phyloP scores from a whole-genome alignment of 2,888 invertebrate species.

The Drosophila leonis region DNA sequence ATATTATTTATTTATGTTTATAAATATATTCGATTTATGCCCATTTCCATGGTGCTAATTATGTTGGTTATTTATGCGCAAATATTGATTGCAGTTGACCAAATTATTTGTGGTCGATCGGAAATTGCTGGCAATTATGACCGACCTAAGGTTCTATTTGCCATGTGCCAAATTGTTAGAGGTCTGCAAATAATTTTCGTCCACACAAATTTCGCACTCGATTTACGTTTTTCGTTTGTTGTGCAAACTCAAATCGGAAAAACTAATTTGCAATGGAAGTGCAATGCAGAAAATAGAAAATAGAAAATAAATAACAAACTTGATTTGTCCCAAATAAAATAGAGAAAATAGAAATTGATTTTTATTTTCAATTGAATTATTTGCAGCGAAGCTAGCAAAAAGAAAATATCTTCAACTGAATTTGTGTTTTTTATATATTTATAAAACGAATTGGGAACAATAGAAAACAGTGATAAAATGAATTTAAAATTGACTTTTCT shows the following conservation, averaged over 20 bases:
- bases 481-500: too few species aligned
- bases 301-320: conserved; percentile 9
- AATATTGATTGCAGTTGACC: conserved; percentile 32
- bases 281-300: conserved; percentile 7
- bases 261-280: conserved; percentile 4
- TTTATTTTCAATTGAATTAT: background rate
- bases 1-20: background rate
- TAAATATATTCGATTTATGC: background rate
- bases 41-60: conserved; percentile 39
- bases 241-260: background rate
- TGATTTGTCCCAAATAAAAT: background rate
- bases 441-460: background rate
- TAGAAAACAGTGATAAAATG: too few species aligned
- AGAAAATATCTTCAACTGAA: background rate
- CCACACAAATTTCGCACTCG: conserved; percentile 21
- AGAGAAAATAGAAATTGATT: conserved; percentile 7
- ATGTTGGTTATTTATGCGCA: conserved; percentile 54
- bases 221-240: conserved; percentile 26
- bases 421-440: background rate
- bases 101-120: conserved; percentile 28
- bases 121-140: conserved; percentile 46
- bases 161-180: background rate
- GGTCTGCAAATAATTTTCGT: conserved; percentile 30
- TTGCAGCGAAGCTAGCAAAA: background rate
- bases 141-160: conserved; percentile 7